A percentile compares a stretch with the other conserved stretches of the same genome.
These are phyloP conservation scores for Australoheros scitulus DNA, from an alignment of 2,113 vertebrate species.

Conservation along the genomic window DNA sequence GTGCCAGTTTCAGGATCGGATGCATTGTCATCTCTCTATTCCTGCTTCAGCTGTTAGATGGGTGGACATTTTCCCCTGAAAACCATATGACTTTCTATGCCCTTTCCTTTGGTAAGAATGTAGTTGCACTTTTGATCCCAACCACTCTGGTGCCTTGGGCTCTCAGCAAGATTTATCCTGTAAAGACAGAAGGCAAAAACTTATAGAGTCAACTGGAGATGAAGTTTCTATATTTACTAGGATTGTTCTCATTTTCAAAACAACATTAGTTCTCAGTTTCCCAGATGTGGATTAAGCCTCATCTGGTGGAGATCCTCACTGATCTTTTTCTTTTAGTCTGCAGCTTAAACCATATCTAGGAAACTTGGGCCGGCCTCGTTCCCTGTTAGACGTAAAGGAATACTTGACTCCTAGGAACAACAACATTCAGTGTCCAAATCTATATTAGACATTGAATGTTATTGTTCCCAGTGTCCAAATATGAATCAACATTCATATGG, in stretches of 20 bases:
- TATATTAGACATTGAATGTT: not conserved
- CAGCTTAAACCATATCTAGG: not conserved
- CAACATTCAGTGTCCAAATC: not conserved
- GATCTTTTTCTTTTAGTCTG: not conserved
- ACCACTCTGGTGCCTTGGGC: slow-evolving; percentile 70
- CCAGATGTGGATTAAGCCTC: not conserved
- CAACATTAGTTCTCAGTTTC: too few species aligned
- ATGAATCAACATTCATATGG: too few species aligned
- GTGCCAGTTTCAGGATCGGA: slow-evolving; percentile 73
- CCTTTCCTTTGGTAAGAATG: slow-evolving; percentile 92
- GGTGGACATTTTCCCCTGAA: slow-evolving; percentile 84
- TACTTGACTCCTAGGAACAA: not conserved
- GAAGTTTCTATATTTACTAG: not conserved
- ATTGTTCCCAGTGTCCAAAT: not conserved
- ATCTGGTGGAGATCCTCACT: too few species aligned
- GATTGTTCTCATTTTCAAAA: not conserved
- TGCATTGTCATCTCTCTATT: slow-evolving; percentile 80
- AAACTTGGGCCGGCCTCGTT: not conserved
- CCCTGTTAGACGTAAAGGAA: accelerated
- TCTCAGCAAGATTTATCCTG: slow-evolving; percentile 41
- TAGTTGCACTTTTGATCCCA: slow-evolving; percentile 81
- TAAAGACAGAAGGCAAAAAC: slow-evolving; percentile 48
- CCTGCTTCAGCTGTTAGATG: slow-evolving; percentile 85
- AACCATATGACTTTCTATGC: slow-evolving; percentile 83
- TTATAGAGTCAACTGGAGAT: slow-evolving; percentile 15